Conservation (phyloP, 2,113 vertebrate genomes). For the Formicarius rufipectus region DNA sequence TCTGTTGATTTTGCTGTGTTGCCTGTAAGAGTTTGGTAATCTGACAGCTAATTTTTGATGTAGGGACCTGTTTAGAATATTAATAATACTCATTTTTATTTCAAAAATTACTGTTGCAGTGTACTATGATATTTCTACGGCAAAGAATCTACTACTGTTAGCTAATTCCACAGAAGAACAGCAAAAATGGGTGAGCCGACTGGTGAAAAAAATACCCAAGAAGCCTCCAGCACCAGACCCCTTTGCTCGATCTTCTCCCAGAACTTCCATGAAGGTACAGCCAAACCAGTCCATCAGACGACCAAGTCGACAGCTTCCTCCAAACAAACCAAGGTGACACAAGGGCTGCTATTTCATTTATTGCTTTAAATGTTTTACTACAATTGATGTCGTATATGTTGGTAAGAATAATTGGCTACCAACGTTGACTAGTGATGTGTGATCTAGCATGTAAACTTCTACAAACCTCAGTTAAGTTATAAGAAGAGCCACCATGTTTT, state of each 20-base stretch:
- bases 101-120: slow-evolving; percentile 75
- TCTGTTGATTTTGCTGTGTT: not conserved
- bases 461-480: not conserved
- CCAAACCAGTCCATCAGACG: slow-evolving; percentile 92
- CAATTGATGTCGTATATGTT: not conserved
- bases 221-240: slow-evolving; percentile 91
- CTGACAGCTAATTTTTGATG: not conserved
- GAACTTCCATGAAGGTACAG: slow-evolving; percentile 93
- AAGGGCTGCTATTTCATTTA: not conserved
- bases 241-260: slow-evolving; percentile 92
- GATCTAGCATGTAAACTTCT: not conserved
- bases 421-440: not conserved
- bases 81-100: not conserved
- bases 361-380: not conserved
- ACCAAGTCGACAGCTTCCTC: slow-evolving; percentile 92
- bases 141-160: slow-evolving; percentile 95
- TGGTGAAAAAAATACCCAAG: slow-evolving; percentile 98
- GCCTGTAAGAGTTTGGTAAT: not conserved
- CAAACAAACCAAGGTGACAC: slow-evolving; percentile 93
- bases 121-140: slow-evolving; percentile 95
- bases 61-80: not conserved
- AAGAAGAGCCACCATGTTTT: not conserved
- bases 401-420: not conserved
- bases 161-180: slow-evolving; percentile 94
- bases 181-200: slow-evolving; percentile 96